phyloP scores from a whole-genome alignment of 2,888 invertebrate genomes.

The Tipula lateralis region DNA sequence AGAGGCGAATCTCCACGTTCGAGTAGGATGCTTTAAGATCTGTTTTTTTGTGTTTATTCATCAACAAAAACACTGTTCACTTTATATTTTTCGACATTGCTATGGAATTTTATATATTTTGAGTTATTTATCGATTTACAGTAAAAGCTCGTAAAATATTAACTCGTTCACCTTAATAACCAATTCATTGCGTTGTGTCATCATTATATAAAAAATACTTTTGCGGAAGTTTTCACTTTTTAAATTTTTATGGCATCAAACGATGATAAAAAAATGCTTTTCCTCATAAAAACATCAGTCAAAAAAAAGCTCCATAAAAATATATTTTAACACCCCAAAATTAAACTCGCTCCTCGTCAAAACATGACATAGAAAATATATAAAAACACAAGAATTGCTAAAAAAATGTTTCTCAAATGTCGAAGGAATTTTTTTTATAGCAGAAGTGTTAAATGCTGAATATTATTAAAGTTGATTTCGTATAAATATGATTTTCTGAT shows the following conservation, averaged over 20 bases:
- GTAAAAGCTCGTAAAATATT: slow-evolving; percentile 15
- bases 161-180: slow-evolving; percentile 19
- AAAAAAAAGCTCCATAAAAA: background rate
- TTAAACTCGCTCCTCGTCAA: background rate
- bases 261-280: background rate
- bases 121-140: background rate
- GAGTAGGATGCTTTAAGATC: background rate
- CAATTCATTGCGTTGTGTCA: slow-evolving; percentile 1
- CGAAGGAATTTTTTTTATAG: background rate
- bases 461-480: background rate
- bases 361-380: background rate
- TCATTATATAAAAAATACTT: background rate
- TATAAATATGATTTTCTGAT: slow-evolving; percentile 11
- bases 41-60: background rate
- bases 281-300: background rate
- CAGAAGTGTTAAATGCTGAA: background rate
- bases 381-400: background rate
- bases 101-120: background rate
- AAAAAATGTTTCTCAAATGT: background rate
- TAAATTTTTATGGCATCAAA: background rate
- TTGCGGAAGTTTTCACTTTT: slow-evolving; percentile 9
- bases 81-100: background rate
- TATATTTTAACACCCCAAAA: background rate
- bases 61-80: background rate
- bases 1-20: background rate